A percentile compares a stretch with the other conserved stretches of the same genome.
Evolutionary conservation across 64 coral and sea anemone genomes (phyloP).

Genomic region (Catalaphyllia jardinei): DNA sequence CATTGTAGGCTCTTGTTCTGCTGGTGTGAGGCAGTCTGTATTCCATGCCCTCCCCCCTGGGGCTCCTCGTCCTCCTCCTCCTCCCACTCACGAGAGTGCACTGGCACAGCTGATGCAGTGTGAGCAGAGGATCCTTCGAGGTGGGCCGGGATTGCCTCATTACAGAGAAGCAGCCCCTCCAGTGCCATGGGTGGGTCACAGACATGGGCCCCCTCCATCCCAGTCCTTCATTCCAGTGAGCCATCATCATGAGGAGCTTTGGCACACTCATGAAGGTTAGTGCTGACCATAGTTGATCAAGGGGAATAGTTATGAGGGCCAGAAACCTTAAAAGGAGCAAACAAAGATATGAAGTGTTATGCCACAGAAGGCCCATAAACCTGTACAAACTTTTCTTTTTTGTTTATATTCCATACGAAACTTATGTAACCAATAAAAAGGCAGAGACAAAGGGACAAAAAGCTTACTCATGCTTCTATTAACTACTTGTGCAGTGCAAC

Average conservation of each 20-base stretch:
- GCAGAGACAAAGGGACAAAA: no score
- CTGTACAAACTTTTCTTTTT: no score
- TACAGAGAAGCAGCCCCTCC: constrained; percentile 61
- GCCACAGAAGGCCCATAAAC: no score
- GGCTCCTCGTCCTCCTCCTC: constrained; percentile 41
- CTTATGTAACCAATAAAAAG: no score
- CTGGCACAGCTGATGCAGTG: constrained; percentile 84
- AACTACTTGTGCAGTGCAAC: no score
- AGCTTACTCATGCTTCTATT: no score
- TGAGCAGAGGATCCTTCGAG: constrained; percentile 79
- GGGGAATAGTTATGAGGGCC: no score
- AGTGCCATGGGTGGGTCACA: constrained; percentile 57
- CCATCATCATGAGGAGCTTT: constrained; percentile 23
- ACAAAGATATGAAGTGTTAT: no score
- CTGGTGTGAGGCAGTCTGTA: constrained; percentile 30
- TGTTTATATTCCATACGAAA: no score
- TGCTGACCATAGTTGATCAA: background rate
- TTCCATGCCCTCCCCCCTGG: constrained; percentile 32
- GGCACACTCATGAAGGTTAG: constrained; percentile 34
- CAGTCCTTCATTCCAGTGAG: constrained; percentile 43
- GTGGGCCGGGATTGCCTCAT: constrained; percentile 48
- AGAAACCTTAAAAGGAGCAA: no score
- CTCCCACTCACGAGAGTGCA: constrained; percentile 70
- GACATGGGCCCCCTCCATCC: constrained; percentile 47
- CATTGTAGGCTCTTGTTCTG: constrained; percentile 30